Conservation (phyloP, 2,113 vertebrate genomes). For the Labeo rohita region DNA sequence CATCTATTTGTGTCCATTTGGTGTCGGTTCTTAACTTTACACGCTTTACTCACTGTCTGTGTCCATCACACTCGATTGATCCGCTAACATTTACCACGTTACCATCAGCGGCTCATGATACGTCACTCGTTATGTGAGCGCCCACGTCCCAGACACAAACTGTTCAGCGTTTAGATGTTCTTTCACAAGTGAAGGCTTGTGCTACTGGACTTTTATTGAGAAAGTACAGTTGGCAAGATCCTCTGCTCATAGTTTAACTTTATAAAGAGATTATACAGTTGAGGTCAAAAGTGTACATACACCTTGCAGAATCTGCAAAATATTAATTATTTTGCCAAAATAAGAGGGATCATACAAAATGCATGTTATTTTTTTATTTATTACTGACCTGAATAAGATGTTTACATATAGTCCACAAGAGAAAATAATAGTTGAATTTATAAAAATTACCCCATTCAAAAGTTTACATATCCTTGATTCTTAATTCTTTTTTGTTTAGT, state of each 20-base stretch:
- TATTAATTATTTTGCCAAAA: no score
- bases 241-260: neutral
- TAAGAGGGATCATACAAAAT: no score
- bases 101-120: slow-evolving; percentile 7
- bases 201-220: neutral
- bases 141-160: slow-evolving; percentile 3
- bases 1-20: neutral
- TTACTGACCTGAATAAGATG: no score
- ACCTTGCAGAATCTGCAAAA: no score
- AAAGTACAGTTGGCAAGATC: neutral
- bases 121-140: neutral
- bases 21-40: neutral
- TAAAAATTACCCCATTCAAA: no score
- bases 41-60: slow-evolving; percentile 22
- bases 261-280: neutral
- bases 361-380: no score
- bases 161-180: neutral
- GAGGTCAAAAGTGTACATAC: no score
- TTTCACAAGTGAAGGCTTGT: neutral
- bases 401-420: no score
- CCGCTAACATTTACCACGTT: neutral
- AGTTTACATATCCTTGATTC: no score
- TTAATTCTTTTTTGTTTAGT: no score
- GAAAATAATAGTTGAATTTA: no score
- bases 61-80: neutral